phyloP scores from a whole-genome alignment of 2,113 vertebrate species.

The Caracal caracal region DNA sequence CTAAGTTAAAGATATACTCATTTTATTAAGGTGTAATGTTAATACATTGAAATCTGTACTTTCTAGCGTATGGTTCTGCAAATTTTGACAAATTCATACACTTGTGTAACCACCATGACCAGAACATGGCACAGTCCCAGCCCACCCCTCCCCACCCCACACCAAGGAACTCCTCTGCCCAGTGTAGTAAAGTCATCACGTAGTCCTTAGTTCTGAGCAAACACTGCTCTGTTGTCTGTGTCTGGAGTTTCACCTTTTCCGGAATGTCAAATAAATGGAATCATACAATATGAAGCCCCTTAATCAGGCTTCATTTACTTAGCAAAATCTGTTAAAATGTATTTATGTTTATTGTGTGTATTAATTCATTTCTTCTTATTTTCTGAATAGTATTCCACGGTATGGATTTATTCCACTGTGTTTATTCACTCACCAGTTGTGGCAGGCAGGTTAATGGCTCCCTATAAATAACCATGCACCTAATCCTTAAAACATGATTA shows the following conservation, averaged over 20 bases:
- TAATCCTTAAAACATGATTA: not conserved
- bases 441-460: not conserved
- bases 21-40: not conserved
- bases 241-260: not conserved
- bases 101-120: not conserved
- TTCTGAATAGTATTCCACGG: not conserved
- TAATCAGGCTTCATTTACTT: not conserved
- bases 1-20: not conserved
- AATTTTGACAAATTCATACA: not conserved
- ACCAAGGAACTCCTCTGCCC: not conserved
- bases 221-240: not conserved
- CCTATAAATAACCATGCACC: not conserved
- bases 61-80: not conserved
- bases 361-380: not conserved
- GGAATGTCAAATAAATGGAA: not conserved
- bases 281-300: not conserved
- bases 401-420: not conserved
- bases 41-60: not conserved
- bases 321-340: not conserved
- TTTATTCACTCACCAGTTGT: not conserved
- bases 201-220: not conserved
- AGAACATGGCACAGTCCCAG: not conserved
- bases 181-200: too few relatives aligned
- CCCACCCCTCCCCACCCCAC: rapidly evolving
- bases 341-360: not conserved